phyloP scores from a whole-genome alignment of 2,113 vertebrate genomes.

The Bambusicola thoracicus region DNA sequence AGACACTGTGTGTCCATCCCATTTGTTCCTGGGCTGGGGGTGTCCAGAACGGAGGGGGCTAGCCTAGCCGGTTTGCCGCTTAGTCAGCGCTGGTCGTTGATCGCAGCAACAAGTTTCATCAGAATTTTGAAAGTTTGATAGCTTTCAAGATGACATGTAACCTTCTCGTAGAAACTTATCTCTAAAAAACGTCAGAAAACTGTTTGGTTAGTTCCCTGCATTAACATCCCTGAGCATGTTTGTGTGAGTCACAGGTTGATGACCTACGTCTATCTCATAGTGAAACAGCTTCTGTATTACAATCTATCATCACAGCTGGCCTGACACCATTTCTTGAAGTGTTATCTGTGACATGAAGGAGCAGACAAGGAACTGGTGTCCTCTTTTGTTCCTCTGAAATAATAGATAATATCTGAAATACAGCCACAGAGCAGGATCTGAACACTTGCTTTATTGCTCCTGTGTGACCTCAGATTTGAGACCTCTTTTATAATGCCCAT shows the following conservation, averaged over 20 bases:
- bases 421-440: not conserved
- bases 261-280: not conserved
- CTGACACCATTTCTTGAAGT: not conserved
- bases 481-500: not conserved
- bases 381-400: not conserved
- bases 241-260: not conserved
- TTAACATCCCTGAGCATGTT: not conserved
- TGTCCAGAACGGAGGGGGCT: no score
- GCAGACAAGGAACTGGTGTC: not conserved
- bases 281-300: not conserved
- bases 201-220: not conserved
- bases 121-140: not conserved
- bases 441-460: slow-evolving; percentile 9
- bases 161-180: not conserved
- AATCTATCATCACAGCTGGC: not conserved
- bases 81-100: no score
- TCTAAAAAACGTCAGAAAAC: not conserved
- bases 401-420: slow-evolving; percentile 12
- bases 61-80: no score
- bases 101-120: no score
- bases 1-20: no score
- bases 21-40: no score
- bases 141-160: not conserved
- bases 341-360: not conserved
- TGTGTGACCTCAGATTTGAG: not conserved